Base-by-base conservation (phyloP, 2,888 invertebrate species). In the Dasysyrphus tricinctus region DNA sequence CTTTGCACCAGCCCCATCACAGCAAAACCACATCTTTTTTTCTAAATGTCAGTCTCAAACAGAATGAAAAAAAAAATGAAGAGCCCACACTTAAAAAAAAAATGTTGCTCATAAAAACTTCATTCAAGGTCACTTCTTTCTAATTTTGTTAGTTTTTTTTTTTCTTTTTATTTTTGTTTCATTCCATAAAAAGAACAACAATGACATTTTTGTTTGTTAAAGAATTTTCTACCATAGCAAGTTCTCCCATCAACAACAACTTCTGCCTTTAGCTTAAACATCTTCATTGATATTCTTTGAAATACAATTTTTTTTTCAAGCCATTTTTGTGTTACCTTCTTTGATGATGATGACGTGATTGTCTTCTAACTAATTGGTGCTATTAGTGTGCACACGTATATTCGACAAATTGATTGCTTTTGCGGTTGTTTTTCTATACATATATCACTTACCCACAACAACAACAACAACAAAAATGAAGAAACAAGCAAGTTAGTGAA, bases 401-500 rank as follows among this genome's bases (percentile, higher is more conserved):
- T 42, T 49, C 42, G 56, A 80, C 44, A 80, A 73, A 74, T 80
- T 80, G 79, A 65, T 78, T 72, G 61, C 51, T 39, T 59, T 37
- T 67, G 78, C 14, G 72, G 56, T 57, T 65, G 12, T 51, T 12
- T 19, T 39, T 67, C 29, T 29, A 54, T 54, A 24, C 3, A 24
- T 24, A 24, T 24, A 24, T 24, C 29, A 54, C 14, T 54, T 54
- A 54, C 24, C 24, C 24, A 54, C 14, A 51, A 51, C 14, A 12
- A 29, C 51, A 54, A 54, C 2, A 24, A 24, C 6, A 54, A 29
- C 32, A 14, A 14, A 54, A 3, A 54, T 5, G 12, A 49, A 19
- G 12, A 24, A 72, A 56, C n/a, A 63, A 65, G 19, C 37, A 29
- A 65, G 65, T n/a, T 19, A 59, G 65, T 32, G 49, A 19, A 49